Evolutionary conservation across 2,797 vertebrate genomes (phyloP).

Genomic region (Lemur catta): DNA sequence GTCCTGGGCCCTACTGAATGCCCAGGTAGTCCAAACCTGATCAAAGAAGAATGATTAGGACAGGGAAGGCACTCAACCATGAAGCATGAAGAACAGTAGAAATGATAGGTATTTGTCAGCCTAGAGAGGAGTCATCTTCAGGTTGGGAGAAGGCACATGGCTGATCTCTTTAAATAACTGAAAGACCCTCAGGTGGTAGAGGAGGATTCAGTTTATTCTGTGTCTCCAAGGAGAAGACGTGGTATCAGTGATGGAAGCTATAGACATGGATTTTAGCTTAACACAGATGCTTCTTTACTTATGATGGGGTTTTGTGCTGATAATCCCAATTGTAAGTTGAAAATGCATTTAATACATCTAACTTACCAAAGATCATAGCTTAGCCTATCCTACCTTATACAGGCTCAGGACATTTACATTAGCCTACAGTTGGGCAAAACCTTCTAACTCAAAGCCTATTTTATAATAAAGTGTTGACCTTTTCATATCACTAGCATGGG

Average conservation of each 20-base stretch:
- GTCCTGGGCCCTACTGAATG: not conserved
- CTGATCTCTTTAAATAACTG: not conserved
- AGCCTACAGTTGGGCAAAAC: not conserved
- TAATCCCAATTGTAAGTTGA: not conserved
- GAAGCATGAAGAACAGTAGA: slow-evolving; percentile 21
- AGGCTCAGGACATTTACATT: not conserved
- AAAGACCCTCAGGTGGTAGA: not conserved
- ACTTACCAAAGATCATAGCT: not conserved
- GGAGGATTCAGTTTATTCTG: slow-evolving; percentile 4
- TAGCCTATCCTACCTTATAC: not conserved
- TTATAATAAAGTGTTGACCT: not conserved
- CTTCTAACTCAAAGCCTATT: not conserved
- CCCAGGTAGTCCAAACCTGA: not conserved
- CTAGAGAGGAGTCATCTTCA: not conserved
- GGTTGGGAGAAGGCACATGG: not conserved
- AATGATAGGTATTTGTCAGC: not conserved
- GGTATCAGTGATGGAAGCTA: not conserved
- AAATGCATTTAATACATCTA: not conserved
- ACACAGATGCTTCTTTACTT: not conserved
- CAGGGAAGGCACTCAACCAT: not conserved
- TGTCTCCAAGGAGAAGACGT: not conserved
- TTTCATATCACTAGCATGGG: not conserved
- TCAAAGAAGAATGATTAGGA: not conserved
- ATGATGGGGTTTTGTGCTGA: not conserved
- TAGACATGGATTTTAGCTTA: not conserved